Conservation (phyloP, 1,140 invertebrate genomes). For the Nasonia vitripennis region DNA sequence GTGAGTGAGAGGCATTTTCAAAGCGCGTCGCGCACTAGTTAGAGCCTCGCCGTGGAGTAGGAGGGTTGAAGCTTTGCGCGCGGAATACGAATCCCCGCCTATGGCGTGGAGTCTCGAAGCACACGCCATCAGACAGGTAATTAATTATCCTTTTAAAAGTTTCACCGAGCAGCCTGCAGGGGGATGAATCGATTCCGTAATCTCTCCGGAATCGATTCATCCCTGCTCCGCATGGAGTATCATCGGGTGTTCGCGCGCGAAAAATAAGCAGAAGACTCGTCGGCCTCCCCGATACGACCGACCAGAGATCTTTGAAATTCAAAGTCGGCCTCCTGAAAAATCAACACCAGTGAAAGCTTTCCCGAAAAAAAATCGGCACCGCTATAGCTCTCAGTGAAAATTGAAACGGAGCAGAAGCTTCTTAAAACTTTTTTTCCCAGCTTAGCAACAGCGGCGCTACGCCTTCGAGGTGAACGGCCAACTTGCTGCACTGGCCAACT, state of each 20-base stretch:
- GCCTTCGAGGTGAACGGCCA: not conserved
- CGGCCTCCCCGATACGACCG: not conserved
- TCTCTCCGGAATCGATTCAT: not conserved
- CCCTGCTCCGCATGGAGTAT: not conserved
- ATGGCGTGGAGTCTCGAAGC: not conserved
- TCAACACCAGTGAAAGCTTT: not conserved
- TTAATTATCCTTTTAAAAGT: conserved; percentile 53
- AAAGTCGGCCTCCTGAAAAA: conserved; percentile 22
- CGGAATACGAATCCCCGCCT: conserved; percentile 34
- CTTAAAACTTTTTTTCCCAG: conserved; percentile 22
- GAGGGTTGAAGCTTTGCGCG: conserved; percentile 8
- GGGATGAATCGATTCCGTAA: conserved; percentile 29
- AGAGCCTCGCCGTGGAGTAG: not conserved
- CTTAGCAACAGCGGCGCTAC: not conserved
- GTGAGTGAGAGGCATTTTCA: conserved; percentile 30
- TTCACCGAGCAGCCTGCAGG: not conserved
- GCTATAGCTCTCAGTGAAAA: not conserved
- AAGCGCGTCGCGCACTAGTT: conserved; percentile 1
- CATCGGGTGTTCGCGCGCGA: not conserved
- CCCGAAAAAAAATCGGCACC: not conserved
- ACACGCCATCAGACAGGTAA: conserved; percentile 41
- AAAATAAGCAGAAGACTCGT: not conserved
- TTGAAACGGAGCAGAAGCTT: conserved; percentile 1
- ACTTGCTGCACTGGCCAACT: conserved; percentile 2
- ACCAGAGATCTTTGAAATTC: conserved; percentile 1